Evolutionary conservation across 1,140 invertebrate species (phyloP).

Genomic region (Solenopsis invicta): DNA sequence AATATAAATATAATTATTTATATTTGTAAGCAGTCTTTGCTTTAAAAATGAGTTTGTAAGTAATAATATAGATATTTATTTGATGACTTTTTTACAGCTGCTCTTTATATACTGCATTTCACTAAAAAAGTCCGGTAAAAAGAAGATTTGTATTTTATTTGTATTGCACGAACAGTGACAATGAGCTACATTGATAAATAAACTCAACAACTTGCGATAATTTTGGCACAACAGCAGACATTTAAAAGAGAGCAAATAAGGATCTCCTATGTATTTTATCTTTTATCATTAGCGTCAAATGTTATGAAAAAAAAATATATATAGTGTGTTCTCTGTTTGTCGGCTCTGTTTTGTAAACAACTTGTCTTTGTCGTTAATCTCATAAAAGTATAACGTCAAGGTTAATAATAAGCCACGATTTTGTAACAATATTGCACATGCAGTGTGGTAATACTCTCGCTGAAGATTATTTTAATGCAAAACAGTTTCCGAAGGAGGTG

Average conservation of each 20-base stretch:
- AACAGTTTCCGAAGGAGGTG: not conserved
- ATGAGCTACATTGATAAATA: not conserved
- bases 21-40: too few relatives aligned
- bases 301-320: not conserved
- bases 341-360: constrained; percentile 1
- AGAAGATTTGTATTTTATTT: constrained; percentile 20
- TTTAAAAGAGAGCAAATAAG: not conserved
- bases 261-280: not conserved
- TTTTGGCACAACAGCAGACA: not conserved
- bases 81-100: not conserved
- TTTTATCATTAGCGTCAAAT: not conserved
- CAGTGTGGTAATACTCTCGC: not conserved
- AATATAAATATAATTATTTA: not conserved
- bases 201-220: not conserved
- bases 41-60: too few relatives aligned
- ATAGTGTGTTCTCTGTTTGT: not conserved
- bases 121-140: not conserved
- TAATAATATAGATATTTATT: not conserved
- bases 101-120: not conserved
- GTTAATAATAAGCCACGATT: constrained; percentile 3
- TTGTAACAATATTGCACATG: constrained; percentile 28
- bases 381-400: not conserved
- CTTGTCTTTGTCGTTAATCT: constrained; percentile 2
- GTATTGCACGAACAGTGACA: not conserved
- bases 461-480: constrained; percentile 13